Evolutionary conservation across 2,797 vertebrate genomes (phyloP).

Genomic region (Vultur gryphus): DNA sequence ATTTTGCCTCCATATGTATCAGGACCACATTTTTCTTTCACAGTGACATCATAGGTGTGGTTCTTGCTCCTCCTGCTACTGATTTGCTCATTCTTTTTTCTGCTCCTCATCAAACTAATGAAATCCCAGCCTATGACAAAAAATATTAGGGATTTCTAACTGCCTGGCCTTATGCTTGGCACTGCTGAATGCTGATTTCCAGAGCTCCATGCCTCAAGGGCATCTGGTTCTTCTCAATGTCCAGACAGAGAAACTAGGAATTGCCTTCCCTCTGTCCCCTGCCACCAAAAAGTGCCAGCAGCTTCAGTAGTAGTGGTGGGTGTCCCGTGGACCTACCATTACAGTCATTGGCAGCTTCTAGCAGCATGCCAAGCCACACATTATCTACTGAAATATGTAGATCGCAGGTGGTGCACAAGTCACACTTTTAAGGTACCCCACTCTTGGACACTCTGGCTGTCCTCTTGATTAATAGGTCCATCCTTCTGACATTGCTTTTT

Average conservation of each 20-base stretch:
- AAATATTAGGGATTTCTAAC: background rate
- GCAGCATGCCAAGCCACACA: rapidly evolving
- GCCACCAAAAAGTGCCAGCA: background rate
- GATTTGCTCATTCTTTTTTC: background rate
- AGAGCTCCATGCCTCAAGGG: background rate
- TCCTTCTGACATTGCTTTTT: background rate
- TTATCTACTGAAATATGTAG: background rate
- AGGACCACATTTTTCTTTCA: background rate
- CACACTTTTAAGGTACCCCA: background rate
- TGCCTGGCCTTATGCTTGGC: background rate
- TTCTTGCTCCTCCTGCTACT: background rate
- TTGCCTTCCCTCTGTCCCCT: background rate
- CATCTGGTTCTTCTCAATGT: background rate
- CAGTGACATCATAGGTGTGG: background rate
- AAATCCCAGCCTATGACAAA: background rate
- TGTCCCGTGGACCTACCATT: background rate
- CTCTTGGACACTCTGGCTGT: background rate
- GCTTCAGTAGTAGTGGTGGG: background rate
- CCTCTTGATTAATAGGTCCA: background rate
- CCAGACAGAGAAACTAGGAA: background rate
- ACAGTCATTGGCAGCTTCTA: background rate
- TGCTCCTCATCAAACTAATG: background rate
- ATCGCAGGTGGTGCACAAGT: background rate
- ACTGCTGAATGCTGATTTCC: background rate
- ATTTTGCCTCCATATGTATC: background rate